Evolutionary conservation across 2,888 invertebrate genomes (phyloP).

Genomic region (Asteroscopus sphinx): DNA sequence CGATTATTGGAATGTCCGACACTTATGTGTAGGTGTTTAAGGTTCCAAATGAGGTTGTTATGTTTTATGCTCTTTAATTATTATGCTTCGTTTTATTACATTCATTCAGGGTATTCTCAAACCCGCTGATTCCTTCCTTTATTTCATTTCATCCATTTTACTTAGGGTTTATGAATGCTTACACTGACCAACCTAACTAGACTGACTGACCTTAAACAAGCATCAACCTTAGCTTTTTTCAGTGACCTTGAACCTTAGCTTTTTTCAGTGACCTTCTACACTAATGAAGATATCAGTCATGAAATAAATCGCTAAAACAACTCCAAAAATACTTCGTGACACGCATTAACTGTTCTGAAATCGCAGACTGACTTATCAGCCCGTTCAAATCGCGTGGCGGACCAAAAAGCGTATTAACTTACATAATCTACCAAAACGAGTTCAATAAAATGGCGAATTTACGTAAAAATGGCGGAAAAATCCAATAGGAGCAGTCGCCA

Average conservation of each 20-base stretch:
- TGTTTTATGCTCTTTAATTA: conserved; percentile 21
- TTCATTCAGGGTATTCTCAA: background rate
- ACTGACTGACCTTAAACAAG: conserved; percentile 14
- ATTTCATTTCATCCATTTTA: no score
- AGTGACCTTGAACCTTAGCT: conserved; percentile 30
- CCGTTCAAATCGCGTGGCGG: conserved; percentile 66
- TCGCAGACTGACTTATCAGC: conserved; percentile 67
- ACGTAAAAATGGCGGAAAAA: conserved; percentile 68
- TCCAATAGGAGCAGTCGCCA: conserved; percentile 71
- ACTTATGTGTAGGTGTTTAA: conserved; percentile 43
- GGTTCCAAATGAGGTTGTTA: conserved; percentile 43
- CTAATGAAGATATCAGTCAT: conserved; percentile 68
- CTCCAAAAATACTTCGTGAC: conserved; percentile 45
- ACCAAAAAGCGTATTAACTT: conserved; percentile 71
- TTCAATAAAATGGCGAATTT: conserved; percentile 77
- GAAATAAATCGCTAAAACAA: conserved; percentile 40
- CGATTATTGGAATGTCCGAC: conserved; percentile 39
- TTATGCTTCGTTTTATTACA: conserved; percentile 10
- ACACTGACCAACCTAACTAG: conserved; percentile 13
- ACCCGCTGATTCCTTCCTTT: background rate
- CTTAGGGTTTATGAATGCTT: background rate
- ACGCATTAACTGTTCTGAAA: conserved; percentile 51
- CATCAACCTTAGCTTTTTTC: conserved; percentile 5
- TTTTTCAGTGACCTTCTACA: conserved; percentile 29
- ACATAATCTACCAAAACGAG: conserved; percentile 77